Percentiles rank a stretch among this genome's conserved stretches.
Conservation (phyloP, 2,113 vertebrate genomes). For the Sciurus niger region DNA sequence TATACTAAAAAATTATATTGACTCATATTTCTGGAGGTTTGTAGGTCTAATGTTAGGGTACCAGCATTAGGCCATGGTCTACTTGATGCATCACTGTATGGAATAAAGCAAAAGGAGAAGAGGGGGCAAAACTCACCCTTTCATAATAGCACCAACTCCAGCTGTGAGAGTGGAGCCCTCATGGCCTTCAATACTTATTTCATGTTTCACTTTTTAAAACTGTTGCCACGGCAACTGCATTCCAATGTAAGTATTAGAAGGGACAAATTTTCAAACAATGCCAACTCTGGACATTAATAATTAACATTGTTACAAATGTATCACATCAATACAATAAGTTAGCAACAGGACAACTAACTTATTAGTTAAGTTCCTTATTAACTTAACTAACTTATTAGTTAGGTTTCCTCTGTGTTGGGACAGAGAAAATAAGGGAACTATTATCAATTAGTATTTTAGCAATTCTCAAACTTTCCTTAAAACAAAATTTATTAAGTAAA, state of each 20-base stretch:
- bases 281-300: neutral
- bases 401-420: neutral
- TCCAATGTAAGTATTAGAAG: neutral
- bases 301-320: neutral
- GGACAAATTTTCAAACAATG: neutral
- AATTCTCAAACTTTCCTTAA: neutral
- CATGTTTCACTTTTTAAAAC: neutral
- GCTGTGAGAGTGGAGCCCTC: neutral
- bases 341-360: neutral
- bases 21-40: neutral
- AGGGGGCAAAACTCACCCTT: neutral
- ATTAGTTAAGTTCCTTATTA: too few species aligned
- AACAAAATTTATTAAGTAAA: neutral
- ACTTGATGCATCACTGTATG: neutral
- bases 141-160: neutral
- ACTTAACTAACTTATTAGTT: too few species aligned
- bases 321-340: neutral
- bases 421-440: neutral
- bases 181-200: neutral
- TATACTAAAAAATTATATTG: neutral
- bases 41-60: neutral
- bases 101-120: neutral
- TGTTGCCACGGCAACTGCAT: neutral
- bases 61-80: neutral
- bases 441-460: neutral